Percentiles rank a stretch among this genome's conserved stretches.
Evolutionary conservation across 2,888 invertebrate species (phyloP).

Genomic region (Drosophila nigritarsus): DNA sequence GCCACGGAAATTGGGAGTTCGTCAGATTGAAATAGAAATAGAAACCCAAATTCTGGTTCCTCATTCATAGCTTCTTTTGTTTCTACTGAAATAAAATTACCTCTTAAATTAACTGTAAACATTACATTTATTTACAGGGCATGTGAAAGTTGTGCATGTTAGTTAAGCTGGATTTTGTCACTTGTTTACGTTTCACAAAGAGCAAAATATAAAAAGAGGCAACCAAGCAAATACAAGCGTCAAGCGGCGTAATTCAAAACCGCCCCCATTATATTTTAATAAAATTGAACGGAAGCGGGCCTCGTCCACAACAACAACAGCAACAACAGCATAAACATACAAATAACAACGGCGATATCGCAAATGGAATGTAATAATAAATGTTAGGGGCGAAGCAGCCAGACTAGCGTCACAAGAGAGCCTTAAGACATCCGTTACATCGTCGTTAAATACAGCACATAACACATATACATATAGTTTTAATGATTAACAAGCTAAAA

Average conservation of each 20-base stretch:
- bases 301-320: slow-evolving; percentile 29
- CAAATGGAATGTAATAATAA: slow-evolving; percentile 35
- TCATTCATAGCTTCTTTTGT: background rate
- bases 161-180: background rate
- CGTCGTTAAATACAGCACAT: slow-evolving; percentile 39
- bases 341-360: slow-evolving; percentile 16
- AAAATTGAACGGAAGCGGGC: slow-evolving; percentile 70
- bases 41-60: background rate
- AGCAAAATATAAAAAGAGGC: slow-evolving; percentile 38
- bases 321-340: background rate
- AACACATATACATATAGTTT: slow-evolving; percentile 33
- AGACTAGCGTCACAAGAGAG: slow-evolving; percentile 5
- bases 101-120: background rate
- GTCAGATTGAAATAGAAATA: background rate
- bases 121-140: slow-evolving; percentile 37
- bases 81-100: background rate
- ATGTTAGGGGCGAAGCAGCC: slow-evolving; percentile 17
- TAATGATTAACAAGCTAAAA: slow-evolving; percentile 55
- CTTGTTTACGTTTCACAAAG: slow-evolving; percentile 59
- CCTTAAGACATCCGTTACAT: slow-evolving; percentile 31
- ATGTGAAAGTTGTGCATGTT: slow-evolving; percentile 23
- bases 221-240: slow-evolving; percentile 21
- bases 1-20: background rate
- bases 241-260: slow-evolving; percentile 69
- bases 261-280: slow-evolving; percentile 78